phyloP scores from a whole-genome alignment of 2,797 vertebrate species.

The Threskiornis aethiopicus region DNA sequence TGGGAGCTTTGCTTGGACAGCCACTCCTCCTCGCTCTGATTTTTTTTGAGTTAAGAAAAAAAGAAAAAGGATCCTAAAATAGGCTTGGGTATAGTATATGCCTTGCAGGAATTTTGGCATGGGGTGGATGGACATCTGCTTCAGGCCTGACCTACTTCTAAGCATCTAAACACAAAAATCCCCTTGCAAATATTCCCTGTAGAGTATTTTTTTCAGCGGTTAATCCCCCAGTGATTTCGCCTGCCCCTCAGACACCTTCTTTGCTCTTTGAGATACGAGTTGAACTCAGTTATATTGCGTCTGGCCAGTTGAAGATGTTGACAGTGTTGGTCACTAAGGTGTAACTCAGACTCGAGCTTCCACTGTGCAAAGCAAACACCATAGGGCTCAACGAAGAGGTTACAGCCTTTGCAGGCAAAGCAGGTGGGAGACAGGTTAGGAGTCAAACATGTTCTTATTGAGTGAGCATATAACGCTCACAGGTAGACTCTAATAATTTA shows the following conservation, averaged over 20 bases:
- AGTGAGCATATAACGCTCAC: neutral
- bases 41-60: neutral
- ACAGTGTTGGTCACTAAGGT: neutral
- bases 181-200: neutral
- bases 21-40: neutral
- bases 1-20: neutral
- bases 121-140: neutral
- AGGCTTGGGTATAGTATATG: neutral
- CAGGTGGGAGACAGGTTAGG: neutral
- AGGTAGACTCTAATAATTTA: neutral
- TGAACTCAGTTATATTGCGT: neutral
- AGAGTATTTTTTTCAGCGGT: neutral
- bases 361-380: neutral
- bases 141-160: neutral
- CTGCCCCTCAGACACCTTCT: neutral
- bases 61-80: neutral
- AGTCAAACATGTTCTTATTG: neutral
- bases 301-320: neutral
- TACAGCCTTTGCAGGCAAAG: neutral
- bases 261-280: neutral
- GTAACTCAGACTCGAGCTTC: neutral
- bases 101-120: neutral
- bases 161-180: neutral
- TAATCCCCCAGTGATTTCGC: neutral
- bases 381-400: neutral